Evolutionary conservation across 2,797 vertebrate genomes (phyloP), one percentile per base, ranked within the genome.

Genomic region (Cossypha niveicapilla): DNA sequence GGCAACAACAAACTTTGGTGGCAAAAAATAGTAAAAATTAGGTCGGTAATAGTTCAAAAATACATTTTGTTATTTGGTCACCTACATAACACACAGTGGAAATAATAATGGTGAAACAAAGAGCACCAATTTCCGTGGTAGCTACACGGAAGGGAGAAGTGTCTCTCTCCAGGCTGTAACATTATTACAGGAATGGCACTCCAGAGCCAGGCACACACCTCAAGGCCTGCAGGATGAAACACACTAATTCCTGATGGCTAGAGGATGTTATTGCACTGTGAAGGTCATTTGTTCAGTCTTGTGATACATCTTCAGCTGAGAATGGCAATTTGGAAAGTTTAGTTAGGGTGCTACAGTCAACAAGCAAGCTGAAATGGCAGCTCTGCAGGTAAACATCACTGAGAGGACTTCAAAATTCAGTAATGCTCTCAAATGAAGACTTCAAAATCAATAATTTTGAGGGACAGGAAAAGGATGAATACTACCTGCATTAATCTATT

Each of bases 261-360:
- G 83, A 56, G 62, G 79, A 94, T 89, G 70, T 91, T 84, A 86
- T 88, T 94, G 75, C 66, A 68, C 76, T 13, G 4, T 60, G 96
- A 97, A 97, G 62, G 88, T 96, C 48, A 30, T 95, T 95, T 92
- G 82, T 88, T 95, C 65, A 67, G 32, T 86, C 61, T 66, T 58
- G 66, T 71, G 86, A 62, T 81, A 78, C 39, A 32, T 51, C 92
- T 93, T 94, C 91, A 90, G 70, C 44, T 47, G 60, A 92, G 71
- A 96, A 88, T 7, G 67, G 92, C 66, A 86, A 96, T 94, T 96
- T 71, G 85, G 76, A 91, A 86, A 92, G 82, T 88, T 95, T 45
- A 75, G 81, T 74, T 74, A 60, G 79, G 78, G 74, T 44, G 39
- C 17, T 91, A 25, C 37, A 88, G 57, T 42, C 66, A 95, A 79